Evolutionary conservation across 2,113 vertebrate species (phyloP), one percentile per base, ranked within the genome.

Genomic region (Carassius auratus): DNA sequence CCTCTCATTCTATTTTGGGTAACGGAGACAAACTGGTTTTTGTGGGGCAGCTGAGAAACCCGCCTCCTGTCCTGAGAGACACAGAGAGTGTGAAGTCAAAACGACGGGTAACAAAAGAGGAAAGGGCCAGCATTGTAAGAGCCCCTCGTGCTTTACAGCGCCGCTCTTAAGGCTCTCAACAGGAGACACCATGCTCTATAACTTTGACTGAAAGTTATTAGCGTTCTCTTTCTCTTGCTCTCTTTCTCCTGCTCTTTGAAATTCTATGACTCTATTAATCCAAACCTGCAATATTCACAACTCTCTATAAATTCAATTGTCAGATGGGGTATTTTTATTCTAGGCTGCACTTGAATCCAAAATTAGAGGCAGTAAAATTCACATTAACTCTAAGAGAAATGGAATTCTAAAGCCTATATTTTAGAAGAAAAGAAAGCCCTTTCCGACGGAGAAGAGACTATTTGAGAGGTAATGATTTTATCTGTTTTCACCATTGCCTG

Each of bases 281-380:
- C 95, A 95, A 95, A 94, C 94, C 96, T 96, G 96, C 96, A 96
- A 97, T 96, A 96, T 97, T 97, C 96, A 97, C 95, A 96, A 96
- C 95, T 95, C 96, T 97, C 96, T 97, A 96, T 99, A 97, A 97
- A 99, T 97, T 96, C 95, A 97, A 96, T 96, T 96, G 97, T 97
- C 96, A 96, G 95, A 95, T 88, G 74, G 94, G 95, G 92, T 95
- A 91, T 96, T 89, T 96, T 97, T 97, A 96, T 95, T 96, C 96
- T 92, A 92, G 95, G 95, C 95, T 90, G 94, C 93, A 94, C 95
- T 96, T 95, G 95, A 97, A 96, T 97, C 95, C 96, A 96, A 96
- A 97, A 97, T 97, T 97, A 96, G 95, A 97, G 94, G 95, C 96
- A 97, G 95, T 97, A 97, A 97, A 97, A 97, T 97, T 97, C 96